Base-by-base conservation (phyloP, 1,140 invertebrate species). In the Orchestia grillus region DNA sequence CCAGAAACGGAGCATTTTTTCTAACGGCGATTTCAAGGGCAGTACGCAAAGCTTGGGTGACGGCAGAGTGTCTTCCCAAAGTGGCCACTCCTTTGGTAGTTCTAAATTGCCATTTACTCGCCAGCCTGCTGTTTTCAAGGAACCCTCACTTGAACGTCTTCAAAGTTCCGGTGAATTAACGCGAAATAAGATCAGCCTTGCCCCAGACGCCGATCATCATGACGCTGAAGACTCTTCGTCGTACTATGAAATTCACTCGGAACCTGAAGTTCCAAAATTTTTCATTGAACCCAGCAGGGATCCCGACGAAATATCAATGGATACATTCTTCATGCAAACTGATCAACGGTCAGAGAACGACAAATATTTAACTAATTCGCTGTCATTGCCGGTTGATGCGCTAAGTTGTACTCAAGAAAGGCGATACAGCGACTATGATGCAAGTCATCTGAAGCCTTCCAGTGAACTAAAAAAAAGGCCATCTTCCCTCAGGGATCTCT, bases 401-500 rank as follows among this genome's bases (percentile, higher is more conserved):
- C 19, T 94, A 16, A 47, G 92, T 47, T 47, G 40, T 45, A n/a
- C 92, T 47, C 41, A n/a, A 15, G 92, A 94, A 23, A 44, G 92
- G 44, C 41, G 92, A 45, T 94, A 44, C 92, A 94, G 92, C 36
- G 92, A 94, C 0, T n/a, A 94, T 15, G 92, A 94, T 94, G 40
- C 44, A 44, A 40, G 44, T 6, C 44, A 16, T 16, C 8, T 94
- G 41, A 44, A 45, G 92, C 44, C 92, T 4, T 40, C 43, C 41
- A 40, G 44, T 45, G 43, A 44, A 23, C 44, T 94, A 8, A 94
- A 94, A 40, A 94, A 94, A 45, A 94, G 44, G 44, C 92, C 45
- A n/a, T 94, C 92, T 44, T 94, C 92, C 11, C 44, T 94, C 15
- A 94, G 43, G 44, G 92, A 94, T 45, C 92, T 94, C 41, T 94